phyloP scores from a whole-genome alignment of 2,797 vertebrate species.

The Uromys caudimaculatus region DNA sequence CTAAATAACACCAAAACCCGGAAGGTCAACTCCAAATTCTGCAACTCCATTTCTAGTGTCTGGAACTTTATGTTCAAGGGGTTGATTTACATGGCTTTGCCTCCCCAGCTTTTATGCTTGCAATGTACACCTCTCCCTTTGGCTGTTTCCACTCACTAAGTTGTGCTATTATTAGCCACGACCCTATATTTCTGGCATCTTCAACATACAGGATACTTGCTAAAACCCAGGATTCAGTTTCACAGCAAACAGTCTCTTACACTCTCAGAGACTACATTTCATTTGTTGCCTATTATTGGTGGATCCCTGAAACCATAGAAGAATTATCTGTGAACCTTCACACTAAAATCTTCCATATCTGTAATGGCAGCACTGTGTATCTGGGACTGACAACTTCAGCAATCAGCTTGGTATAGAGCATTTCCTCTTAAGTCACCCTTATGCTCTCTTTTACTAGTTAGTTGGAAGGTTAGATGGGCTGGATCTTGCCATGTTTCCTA shows the following conservation, averaged over 20 bases:
- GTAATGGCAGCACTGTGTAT: not conserved
- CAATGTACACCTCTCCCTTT: not conserved
- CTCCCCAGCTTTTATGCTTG: not conserved
- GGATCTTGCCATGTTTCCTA: not conserved
- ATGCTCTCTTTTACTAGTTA: not conserved
- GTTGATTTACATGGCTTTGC: not conserved
- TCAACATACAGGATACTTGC: not conserved
- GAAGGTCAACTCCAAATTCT: not conserved
- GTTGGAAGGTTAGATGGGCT: not conserved
- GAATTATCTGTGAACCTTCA: not conserved
- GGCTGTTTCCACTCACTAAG: not conserved
- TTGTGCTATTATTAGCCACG: not conserved
- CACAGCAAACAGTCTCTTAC: not conserved
- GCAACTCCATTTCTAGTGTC: not conserved
- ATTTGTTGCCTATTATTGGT: not conserved
- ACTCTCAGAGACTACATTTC: not conserved
- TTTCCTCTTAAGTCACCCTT: not conserved
- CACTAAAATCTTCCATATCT: not conserved
- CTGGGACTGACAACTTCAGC: not conserved
- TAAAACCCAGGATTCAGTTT: not conserved
- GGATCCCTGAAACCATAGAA: not conserved
- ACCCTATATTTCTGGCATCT: not conserved
- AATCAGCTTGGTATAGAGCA: not conserved
- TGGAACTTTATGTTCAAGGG: not conserved
- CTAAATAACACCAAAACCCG: not conserved